These are phyloP conservation scores for Epizoanthus illoricatus DNA, from an alignment of 92 coral and sea anemone species.

Conservation along the genomic window DNA sequence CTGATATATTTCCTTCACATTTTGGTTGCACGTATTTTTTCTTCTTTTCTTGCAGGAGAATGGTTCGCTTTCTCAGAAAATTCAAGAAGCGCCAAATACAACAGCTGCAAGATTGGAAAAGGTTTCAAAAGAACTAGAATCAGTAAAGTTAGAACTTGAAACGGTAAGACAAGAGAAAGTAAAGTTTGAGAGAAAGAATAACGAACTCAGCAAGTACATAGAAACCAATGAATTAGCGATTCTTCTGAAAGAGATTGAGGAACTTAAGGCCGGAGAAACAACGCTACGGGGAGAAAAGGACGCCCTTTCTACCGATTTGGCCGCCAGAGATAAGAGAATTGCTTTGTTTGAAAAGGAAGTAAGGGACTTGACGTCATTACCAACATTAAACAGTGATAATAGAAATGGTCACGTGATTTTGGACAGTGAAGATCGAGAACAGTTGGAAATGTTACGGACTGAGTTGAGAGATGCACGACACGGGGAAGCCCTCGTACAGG, in stretches of 20 bases:
- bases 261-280: conserved; percentile 50
- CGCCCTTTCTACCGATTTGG: conserved; percentile 56
- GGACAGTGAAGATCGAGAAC: conserved; percentile 15
- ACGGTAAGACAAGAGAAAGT: conserved; percentile 28
- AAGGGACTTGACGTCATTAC: conserved; percentile 38
- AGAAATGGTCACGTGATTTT: conserved; percentile 8
- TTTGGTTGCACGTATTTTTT: background rate
- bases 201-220: conserved; percentile 43
- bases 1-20: background rate
- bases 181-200: conserved; percentile 46
- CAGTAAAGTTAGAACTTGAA: conserved; percentile 61
- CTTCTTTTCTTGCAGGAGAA: conserved; percentile 37
- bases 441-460: conserved; percentile 30
- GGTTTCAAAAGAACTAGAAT: conserved; percentile 47
- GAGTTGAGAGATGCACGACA: conserved; percentile 56
- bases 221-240: conserved; percentile 47
- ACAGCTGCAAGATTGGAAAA: conserved; percentile 17
- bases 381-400: background rate
- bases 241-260: conserved; percentile 54
- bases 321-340: conserved; percentile 68
- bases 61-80: conserved; percentile 30
- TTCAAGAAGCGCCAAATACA: conserved; percentile 31
- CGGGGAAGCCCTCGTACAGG: conserved; percentile 63
- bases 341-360: conserved; percentile 61
- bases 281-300: conserved; percentile 74